Evolutionary conservation across 1,140 invertebrate genomes (phyloP), one percentile per base, ranked within the genome.

Genomic region (Drosophila subpulchrella): DNA sequence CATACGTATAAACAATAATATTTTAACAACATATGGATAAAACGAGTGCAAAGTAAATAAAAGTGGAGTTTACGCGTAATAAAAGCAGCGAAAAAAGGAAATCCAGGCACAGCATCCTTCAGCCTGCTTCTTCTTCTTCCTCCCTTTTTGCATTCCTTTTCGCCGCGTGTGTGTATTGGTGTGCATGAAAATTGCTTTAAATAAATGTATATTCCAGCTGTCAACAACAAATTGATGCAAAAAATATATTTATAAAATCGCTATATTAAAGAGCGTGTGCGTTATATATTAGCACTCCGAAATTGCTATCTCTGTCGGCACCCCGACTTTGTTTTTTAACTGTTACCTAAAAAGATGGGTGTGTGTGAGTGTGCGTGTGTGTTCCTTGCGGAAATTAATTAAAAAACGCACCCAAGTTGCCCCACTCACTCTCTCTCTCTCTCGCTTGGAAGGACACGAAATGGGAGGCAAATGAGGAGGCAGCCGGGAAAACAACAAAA

Each of bases 51-150:
- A 58, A 30, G 65, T 56, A 34, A n/a, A 32, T n/a, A 15, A n/a
- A 24, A 5, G 8, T n/a, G 15, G 4, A 1, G 12, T 15, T 12
- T 12, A 34, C 32, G 44, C 42, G 20, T 38, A 11, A 32, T 66
- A 57, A 15, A 27, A 7, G 34, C 27, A 47, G 65, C n/a, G 55
- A 70, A 71, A 71, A 56, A 50, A 38, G 20, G 47, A 70, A 66
- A 12, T 50, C 17, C 48, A 41, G 47, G 47, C 46, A 34, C 66
- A 88, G 84, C 84, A 88, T 88, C 83, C 76, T 83, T 83, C 51
- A 47, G 47, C 59, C 54, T 70, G 59, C 65, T 51, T 56, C 59
- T 56, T 56, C 56, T 32, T 38, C 46, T 51, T 70, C 73, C 41
- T 70, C 73, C 50, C 54, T 61, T 46, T 75, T 36, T 55, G 74